phyloP scores from a whole-genome alignment of 2,797 vertebrate species.

The Phoxinus dragarum region DNA sequence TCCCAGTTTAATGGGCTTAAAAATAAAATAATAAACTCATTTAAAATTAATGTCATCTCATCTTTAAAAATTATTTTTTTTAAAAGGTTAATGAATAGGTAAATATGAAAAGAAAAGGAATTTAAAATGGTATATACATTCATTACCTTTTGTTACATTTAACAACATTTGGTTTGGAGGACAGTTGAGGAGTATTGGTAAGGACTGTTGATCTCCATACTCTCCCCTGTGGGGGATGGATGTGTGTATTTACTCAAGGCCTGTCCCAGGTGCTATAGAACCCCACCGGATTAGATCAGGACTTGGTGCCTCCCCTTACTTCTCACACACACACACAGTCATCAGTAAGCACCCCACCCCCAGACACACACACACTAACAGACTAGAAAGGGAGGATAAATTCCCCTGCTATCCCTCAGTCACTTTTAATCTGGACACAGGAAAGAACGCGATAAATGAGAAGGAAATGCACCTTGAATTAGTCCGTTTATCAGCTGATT shows the following conservation, averaged over 20 bases:
- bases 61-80: neutral
- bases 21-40: neutral
- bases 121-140: neutral
- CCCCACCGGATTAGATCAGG: slow-evolving; percentile 71
- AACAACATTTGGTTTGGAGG: neutral
- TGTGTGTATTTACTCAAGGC: slow-evolving; percentile 73
- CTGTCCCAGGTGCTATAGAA: slow-evolving; percentile 76
- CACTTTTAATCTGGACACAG: slow-evolving; percentile 56
- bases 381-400: slow-evolving; percentile 61
- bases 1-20: neutral
- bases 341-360: slow-evolving; percentile 58
- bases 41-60: neutral
- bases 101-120: neutral
- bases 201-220: neutral
- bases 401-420: slow-evolving; percentile 57
- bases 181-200: neutral
- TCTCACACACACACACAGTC: slow-evolving; percentile 54
- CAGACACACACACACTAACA: slow-evolving; percentile 58
- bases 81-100: too few relatives aligned
- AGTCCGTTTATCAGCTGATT: slow-evolving; percentile 44
- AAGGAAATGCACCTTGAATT: slow-evolving; percentile 40
- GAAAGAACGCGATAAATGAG: slow-evolving; percentile 24
- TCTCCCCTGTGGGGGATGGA: slow-evolving; percentile 52
- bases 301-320: slow-evolving; percentile 54
- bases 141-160: neutral